phyloP scores from a whole-genome alignment of 2,888 invertebrate genomes.

The Epistrophe eligans region DNA sequence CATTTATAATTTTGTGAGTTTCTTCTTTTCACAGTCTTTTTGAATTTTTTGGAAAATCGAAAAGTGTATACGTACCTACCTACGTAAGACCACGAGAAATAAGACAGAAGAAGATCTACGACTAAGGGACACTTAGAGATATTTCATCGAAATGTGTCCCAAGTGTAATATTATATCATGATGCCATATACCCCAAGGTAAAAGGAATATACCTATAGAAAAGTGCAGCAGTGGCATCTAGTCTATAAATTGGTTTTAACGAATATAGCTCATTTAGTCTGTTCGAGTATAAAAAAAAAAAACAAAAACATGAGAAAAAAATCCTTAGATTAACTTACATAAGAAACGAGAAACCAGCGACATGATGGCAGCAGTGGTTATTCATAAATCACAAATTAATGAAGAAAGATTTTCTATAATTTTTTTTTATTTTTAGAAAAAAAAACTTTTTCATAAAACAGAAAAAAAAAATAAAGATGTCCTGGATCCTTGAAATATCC shows the following conservation, averaged over 20 bases:
- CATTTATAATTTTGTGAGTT: slow-evolving; percentile 3
- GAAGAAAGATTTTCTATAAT: slow-evolving; percentile 56
- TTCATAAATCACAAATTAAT: slow-evolving; percentile 72
- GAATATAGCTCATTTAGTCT: slow-evolving; percentile 72
- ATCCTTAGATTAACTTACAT: slow-evolving; percentile 69
- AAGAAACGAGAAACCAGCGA: slow-evolving; percentile 43
- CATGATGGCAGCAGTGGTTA: slow-evolving; percentile 23
- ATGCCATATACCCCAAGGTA: slow-evolving; percentile 28
- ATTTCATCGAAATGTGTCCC: slow-evolving; percentile 85
- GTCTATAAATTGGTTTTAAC: slow-evolving; percentile 71
- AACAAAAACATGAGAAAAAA: slow-evolving; percentile 14
- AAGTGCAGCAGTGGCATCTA: slow-evolving; percentile 45
- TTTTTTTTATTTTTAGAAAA: not conserved
- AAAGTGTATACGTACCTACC: slow-evolving; percentile 50
- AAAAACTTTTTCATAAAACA: slow-evolving; percentile 5
- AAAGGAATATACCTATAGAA: slow-evolving; percentile 21
- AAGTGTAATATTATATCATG: slow-evolving; percentile 82
- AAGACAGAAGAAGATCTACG: slow-evolving; percentile 69
- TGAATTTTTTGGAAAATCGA: slow-evolving; percentile 39
- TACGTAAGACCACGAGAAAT: slow-evolving; percentile 36
- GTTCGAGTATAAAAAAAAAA: slow-evolving; percentile 11
- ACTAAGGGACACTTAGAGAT: slow-evolving; percentile 82
- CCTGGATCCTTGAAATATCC: slow-evolving; percentile 53
- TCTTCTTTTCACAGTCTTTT: slow-evolving; percentile 1
- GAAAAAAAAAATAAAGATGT: slow-evolving; percentile 16